Base-by-base conservation (phyloP, 2,888 invertebrate species). In the Nomada flava region DNA sequence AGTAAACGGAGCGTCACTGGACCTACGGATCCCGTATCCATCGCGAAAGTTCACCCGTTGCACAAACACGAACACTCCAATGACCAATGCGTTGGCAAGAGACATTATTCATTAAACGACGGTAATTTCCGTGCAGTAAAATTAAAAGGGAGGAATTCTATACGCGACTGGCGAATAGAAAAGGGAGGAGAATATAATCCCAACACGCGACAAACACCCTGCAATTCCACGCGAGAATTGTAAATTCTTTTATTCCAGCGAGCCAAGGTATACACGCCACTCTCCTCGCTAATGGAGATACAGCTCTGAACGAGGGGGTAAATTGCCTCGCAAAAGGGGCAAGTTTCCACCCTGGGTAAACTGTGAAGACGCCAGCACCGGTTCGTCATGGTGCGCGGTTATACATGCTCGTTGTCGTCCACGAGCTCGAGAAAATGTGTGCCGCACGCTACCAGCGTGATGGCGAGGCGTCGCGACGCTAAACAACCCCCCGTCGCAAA, bases 321-420 rank as follows among this genome's bases (percentile, higher is more conserved):
- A 87, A 86, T 86, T 84, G 69, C 71, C 75, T 75, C 71, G 57
- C 67, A 29, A 71, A 74, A 67, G 44, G 29, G 63, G 53, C 75
- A 74, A 65, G 63, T 20, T 52, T 65, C 44, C 60, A 60, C 68
- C 55, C 60, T 63, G 69, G 68, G 82, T 72, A 79, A 71, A 59
- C 55, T 36, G 63, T 74, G 67, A 82, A 84, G 85, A 82, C 77
- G 75, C 62, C 76, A 68, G 62, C 65, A 53, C 52, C 10, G 64
- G 80, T 67, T 68, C 85, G 86, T 86, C 86, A 80, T 74, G 83
- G 73, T 79, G 57, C 76, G 59, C 85, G 86, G 85, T 83, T 86
- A 83, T 59, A 36, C 36, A 36, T 36, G 60, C 75, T 80, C 70
- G 79, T 81, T 79, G 79, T 82, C 70, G 82, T 81, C 73, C 63